Evolutionary conservation across 1,140 invertebrate species (phyloP).

Genomic region (Trichonephila clavata): DNA sequence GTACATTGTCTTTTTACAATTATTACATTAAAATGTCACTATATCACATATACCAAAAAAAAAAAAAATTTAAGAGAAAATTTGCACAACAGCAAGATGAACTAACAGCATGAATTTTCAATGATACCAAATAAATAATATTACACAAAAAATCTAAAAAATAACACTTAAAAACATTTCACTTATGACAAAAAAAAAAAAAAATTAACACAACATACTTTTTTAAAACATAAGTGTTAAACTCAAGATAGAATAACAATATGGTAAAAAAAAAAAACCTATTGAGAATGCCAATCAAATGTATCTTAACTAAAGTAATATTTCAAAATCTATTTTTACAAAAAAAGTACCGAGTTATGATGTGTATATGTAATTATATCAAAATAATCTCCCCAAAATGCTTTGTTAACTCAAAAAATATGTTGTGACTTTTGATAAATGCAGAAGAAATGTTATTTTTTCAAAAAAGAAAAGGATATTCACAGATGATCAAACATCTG

Average conservation of each 20-base stretch:
- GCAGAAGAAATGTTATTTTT: neutral
- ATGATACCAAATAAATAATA: neutral
- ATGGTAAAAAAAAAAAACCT: neutral
- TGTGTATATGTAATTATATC: constrained; percentile 16
- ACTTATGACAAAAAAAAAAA: neutral
- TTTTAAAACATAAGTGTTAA: neutral
- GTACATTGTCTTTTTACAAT: too few relatives aligned
- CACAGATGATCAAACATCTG: neutral
- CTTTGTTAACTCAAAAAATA: constrained; percentile 33
- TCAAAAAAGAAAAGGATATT: constrained; percentile 1
- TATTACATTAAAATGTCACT: too few relatives aligned
- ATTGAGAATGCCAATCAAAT: neutral
- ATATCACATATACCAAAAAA: too few relatives aligned
- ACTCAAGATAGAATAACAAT: neutral
- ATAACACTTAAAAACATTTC: neutral
- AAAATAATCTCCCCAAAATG: constrained; percentile 1
- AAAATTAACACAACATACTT: neutral
- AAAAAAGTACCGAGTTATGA: constrained; percentile 4
- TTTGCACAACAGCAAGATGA: neutral
- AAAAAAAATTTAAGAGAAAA: too few relatives aligned
- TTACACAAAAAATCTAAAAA: neutral
- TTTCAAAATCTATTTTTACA: neutral
- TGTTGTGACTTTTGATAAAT: neutral
- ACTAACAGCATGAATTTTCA: neutral
- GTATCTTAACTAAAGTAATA: neutral